phyloP scores from a whole-genome alignment of 64 coral and sea anemone genomes.

The Actinia tenebrosa region DNA sequence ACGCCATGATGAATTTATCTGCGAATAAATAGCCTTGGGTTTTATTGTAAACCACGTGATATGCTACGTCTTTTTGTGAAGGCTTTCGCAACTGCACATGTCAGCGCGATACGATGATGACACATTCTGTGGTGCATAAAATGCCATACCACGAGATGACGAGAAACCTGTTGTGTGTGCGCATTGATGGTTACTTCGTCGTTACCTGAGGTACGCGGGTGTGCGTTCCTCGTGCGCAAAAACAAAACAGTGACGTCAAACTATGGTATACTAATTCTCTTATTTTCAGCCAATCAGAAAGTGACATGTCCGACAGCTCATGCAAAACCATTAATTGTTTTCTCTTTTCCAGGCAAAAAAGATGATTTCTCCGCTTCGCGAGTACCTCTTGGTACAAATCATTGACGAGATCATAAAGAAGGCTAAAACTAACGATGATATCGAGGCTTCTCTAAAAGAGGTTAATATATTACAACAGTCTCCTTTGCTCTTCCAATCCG shows the following conservation, averaged over 20 bases:
- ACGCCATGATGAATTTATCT: neutral
- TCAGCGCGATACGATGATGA: too few relatives aligned
- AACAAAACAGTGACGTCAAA: neutral
- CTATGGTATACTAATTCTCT: neutral
- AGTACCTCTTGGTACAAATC: constrained; percentile 37
- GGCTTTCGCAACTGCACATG: neutral
- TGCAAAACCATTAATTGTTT: neutral
- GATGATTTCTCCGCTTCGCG: constrained; percentile 19
- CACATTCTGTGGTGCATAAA: too few relatives aligned
- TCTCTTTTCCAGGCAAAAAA: neutral
- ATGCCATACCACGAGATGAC: too few relatives aligned
- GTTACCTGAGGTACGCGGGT: too few relatives aligned
- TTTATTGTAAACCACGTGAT: neutral
- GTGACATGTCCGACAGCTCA: neutral
- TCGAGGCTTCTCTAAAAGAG: constrained; percentile 55
- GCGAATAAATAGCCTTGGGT: too few relatives aligned
- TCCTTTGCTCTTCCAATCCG: too few relatives aligned
- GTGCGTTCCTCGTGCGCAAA: too few relatives aligned
- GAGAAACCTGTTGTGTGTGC: too few relatives aligned
- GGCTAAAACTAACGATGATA: constrained; percentile 56
- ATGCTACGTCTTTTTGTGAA: neutral
- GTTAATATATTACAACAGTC: neutral
- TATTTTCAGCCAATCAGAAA: neutral
- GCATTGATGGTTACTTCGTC: too few relatives aligned
- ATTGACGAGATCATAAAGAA: constrained; percentile 56